Evolutionary conservation across 2,113 vertebrate species (phyloP).

Genomic region (Anarhynchus alexandrinus): DNA sequence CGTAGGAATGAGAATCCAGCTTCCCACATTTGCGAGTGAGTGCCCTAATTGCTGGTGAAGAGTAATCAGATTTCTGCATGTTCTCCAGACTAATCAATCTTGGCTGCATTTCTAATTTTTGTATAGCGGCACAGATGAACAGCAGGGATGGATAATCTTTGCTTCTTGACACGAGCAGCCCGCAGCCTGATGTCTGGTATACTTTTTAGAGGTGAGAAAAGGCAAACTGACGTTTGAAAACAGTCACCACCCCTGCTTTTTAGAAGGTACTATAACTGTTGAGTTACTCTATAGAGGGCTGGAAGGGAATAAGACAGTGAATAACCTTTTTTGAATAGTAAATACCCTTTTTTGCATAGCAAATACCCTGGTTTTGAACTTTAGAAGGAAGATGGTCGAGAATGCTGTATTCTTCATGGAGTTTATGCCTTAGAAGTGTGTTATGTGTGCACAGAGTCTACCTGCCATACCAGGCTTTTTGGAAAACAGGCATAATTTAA

Average conservation of each 20-base stretch:
- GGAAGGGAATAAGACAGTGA: neutral
- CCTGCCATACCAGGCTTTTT: neutral
- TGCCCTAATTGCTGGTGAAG: neutral
- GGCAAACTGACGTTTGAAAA: neutral
- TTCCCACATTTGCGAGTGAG: neutral
- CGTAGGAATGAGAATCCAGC: neutral
- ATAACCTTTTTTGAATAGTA: neutral
- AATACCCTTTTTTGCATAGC: neutral
- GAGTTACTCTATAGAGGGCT: neutral
- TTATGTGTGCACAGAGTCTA: neutral
- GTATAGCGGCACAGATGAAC: neutral
- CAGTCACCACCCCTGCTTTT: neutral
- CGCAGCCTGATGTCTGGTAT: neutral
- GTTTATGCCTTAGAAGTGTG: neutral
- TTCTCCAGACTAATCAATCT: neutral
- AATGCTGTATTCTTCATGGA: neutral
- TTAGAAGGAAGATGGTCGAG: neutral
- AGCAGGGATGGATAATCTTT: neutral
- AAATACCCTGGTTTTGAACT: neutral
- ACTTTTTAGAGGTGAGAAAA: neutral
- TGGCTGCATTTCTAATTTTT: neutral
- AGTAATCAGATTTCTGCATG: neutral
- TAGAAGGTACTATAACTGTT: neutral
- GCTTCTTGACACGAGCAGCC: neutral
- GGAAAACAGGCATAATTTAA: neutral